These are phyloP conservation scores for Botrylloides violaceus DNA, from an alignment of 23 tunicate genomes.

Conservation along the genomic window DNA sequence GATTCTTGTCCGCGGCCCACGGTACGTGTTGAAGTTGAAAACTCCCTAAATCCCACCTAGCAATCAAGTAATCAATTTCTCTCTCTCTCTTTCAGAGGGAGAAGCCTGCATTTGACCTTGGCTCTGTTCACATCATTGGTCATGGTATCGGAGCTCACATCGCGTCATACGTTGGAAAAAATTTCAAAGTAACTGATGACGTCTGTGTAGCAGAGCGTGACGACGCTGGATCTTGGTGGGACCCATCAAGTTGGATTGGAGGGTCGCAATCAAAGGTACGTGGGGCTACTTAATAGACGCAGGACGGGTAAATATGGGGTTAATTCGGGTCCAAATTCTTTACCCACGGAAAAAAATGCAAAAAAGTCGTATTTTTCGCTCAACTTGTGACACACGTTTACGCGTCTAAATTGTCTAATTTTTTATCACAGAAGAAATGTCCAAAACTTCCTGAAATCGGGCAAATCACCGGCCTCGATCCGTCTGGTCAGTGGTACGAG, in stretches of 20 bases:
- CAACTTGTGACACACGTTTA: no score
- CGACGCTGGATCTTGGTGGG: constrained; percentile 22
- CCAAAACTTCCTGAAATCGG: constrained; percentile 4
- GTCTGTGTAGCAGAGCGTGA: background rate
- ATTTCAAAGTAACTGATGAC: constrained; percentile 1
- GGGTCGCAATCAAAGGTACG: background rate
- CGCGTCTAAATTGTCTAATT: no score
- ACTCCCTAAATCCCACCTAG: no score
- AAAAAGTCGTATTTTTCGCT: no score
- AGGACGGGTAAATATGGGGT: background rate
- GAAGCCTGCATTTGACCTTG: no score
- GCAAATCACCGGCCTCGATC: constrained; percentile 26
- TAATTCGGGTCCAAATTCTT: no score
- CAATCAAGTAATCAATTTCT: no score
- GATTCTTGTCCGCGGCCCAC: background rate
- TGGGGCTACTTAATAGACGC: background rate
- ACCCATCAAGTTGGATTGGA: constrained; percentile 2
- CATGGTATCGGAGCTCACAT: constrained; percentile 26
- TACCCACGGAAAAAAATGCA: no score
- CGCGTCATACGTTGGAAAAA: constrained; percentile 3
- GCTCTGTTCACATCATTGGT: constrained; percentile 25
- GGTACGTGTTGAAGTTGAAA: no score
- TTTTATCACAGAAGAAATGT: no score
- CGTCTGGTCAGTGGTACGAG: constrained; percentile 16
- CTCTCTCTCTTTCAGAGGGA: no score